A percentile compares a stretch with the other conserved stretches of the same genome.
phyloP scores from a whole-genome alignment of 2,888 invertebrate species.

The Cancer borealis region DNA sequence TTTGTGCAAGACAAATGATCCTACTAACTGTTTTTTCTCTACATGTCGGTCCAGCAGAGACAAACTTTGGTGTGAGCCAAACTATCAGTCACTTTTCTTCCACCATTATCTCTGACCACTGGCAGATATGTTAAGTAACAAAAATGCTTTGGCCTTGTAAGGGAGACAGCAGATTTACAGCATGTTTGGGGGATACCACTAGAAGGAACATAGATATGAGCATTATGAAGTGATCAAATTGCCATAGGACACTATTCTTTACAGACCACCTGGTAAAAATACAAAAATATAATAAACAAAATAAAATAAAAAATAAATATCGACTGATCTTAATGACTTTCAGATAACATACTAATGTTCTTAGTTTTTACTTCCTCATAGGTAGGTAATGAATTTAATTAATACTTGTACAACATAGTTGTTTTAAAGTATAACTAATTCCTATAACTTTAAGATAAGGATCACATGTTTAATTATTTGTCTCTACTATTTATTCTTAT shows the following conservation, averaged over 20 bases:
- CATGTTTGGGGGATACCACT: constrained; percentile 38
- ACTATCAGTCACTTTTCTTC: constrained; percentile 10
- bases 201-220: constrained; percentile 43
- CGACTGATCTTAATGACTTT: not conserved
- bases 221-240: constrained; percentile 35
- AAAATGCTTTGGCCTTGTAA: constrained; percentile 45
- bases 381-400: not conserved
- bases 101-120: constrained; percentile 41
- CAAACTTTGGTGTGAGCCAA: constrained; percentile 2
- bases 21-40: not conserved
- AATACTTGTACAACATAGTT: not conserved
- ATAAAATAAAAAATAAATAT: not conserved
- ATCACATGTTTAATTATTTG: constrained; percentile 20
- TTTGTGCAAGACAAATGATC: constrained; percentile 16
- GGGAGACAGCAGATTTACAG: constrained; percentile 41
- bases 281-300: not conserved
- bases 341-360: constrained; percentile 8
- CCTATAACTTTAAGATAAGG: constrained; percentile 12
- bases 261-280: not conserved
- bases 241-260: not conserved
- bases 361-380: not conserved
- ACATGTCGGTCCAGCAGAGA: constrained; percentile 10
- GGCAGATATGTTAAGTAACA: constrained; percentile 43
- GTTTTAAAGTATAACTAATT: constrained; percentile 4
- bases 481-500: constrained; percentile 25